Evolutionary conservation across 2,113 vertebrate genomes (phyloP).

Genomic region (Pogona vitticeps): DNA sequence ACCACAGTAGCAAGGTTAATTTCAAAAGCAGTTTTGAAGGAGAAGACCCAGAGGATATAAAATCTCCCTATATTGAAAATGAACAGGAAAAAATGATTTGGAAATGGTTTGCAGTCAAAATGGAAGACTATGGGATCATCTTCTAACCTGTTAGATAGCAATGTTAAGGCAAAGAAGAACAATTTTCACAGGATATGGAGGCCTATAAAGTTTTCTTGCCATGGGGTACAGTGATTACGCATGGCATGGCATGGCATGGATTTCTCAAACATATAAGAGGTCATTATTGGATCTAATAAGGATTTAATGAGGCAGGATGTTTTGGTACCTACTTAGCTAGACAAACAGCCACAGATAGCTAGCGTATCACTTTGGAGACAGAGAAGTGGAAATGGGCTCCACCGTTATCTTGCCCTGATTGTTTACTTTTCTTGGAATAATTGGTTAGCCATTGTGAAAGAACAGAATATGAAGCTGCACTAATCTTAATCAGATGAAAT

Average conservation of each 20-base stretch:
- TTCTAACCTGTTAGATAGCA: not conserved
- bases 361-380: not conserved
- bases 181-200: not conserved
- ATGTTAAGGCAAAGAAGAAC: not conserved
- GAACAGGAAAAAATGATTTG: not conserved
- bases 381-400: not conserved
- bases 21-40: not conserved
- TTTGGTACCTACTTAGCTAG: not conserved
- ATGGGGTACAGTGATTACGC: no score
- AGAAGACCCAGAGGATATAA: not conserved
- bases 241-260: not conserved
- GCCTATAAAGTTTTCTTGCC: not conserved
- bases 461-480: not conserved
- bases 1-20: not conserved
- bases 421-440: not conserved
- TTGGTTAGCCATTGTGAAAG: not conserved
- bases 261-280: not conserved
- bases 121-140: not conserved
- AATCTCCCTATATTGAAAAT: not conserved
- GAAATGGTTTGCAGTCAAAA: not conserved
- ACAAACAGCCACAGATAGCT: not conserved
- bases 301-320: not conserved
- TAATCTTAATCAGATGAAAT: not conserved
- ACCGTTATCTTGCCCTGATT: not conserved
- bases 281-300: not conserved